These are phyloP conservation scores for Ctenoplectra terminalis DNA, from an alignment of 1,140 invertebrate species.

Conservation along the genomic window DNA sequence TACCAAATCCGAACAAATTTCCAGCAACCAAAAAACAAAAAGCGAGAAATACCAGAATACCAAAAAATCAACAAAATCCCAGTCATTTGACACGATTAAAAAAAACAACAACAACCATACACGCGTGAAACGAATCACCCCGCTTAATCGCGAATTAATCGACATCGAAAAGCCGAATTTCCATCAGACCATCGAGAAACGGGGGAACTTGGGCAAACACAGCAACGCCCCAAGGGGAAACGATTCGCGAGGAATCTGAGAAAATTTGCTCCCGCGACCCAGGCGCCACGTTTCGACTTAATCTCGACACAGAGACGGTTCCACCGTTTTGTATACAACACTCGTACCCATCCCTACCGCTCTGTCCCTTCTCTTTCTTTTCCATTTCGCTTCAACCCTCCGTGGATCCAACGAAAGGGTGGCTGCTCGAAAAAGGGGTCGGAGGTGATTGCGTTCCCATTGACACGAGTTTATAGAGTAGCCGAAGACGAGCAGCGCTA, in stretches of 20 bases:
- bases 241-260: slow-evolving; percentile 33
- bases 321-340: slow-evolving; percentile 62
- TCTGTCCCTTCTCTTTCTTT: slow-evolving; percentile 8
- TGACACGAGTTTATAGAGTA: slow-evolving; percentile 74
- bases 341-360: slow-evolving; percentile 25
- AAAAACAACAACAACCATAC: no score
- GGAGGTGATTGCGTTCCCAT: slow-evolving; percentile 74
- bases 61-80: no score
- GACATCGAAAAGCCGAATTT: not conserved
- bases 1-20: no score
- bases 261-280: slow-evolving; percentile 45
- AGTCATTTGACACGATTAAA: no score
- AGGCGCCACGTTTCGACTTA: slow-evolving; percentile 52
- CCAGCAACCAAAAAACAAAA: no score
- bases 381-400: not conserved
- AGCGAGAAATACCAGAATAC: no score
- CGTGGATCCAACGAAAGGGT: slow-evolving; percentile 25
- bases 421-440: slow-evolving; percentile 54
- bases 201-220: not conserved
- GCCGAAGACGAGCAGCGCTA: slow-evolving; percentile 42
- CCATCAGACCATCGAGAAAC: not conserved
- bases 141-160: not conserved
- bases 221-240: not conserved
- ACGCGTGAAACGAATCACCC: no score
- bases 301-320: slow-evolving; percentile 50